Base-by-base conservation (phyloP, 1,140 invertebrate species). In the Drosophila virilis region DNA sequence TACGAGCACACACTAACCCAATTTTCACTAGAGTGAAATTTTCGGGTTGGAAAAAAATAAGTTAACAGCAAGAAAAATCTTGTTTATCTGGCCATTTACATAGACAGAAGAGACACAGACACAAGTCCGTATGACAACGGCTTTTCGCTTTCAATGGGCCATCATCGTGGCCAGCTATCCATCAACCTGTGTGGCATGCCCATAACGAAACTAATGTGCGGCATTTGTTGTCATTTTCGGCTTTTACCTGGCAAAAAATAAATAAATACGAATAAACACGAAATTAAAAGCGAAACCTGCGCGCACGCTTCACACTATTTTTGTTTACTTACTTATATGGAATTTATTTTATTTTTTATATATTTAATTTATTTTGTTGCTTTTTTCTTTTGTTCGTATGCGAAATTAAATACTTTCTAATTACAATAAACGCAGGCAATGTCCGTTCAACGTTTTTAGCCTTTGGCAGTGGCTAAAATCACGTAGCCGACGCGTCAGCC, bases 391-490 rank as follows among this genome's bases (percentile, higher is more conserved):
- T 67, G 58, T 66, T 61, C 72, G 76, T 77, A 74, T 83, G 88
- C 83, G 84, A 88, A 88, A 88, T 88, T 88, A 88, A 88, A 88
- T 88, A 88, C 84, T 88, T 88, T 88, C 84, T 88, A 88, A 88
- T 88, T 88, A 88, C 84, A 88, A 88, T 88, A 88, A 88, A 88
- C 79, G 76, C 79, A 79, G 83, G 73, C 84, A 80, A 68, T 68
- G 78, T 52, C 68, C 78, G 73, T 79, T 74, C 78, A 77, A 78
- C 58, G 35, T 60, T 59, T 54, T 61, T 70, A 72, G 73, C 59
- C 76, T 78, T 72, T 75, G 76, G 72, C 76, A 57, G 67, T 74
- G 45, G 60, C 75, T 74, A 57, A 82, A 85, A 85, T 88, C 82
- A 86, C 82, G 82, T 86, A 88, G 78, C 72, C 78, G 83, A 76